Evolutionary conservation across 2,888 invertebrate genomes (phyloP), one percentile per base, ranked within the genome.

Genomic region (Volucella inflata): DNA sequence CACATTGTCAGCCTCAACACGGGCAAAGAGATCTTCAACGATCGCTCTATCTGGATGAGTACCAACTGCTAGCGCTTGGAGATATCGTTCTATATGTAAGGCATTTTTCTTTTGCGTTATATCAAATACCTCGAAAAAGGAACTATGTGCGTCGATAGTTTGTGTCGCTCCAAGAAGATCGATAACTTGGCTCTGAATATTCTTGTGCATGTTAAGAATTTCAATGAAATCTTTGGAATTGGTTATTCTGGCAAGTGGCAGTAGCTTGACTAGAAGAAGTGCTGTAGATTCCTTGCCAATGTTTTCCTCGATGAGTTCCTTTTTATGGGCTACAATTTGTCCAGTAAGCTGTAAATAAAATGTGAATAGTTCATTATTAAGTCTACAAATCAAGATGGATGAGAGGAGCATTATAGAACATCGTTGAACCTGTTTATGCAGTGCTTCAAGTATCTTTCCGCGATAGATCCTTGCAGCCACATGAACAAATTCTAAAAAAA

Each of bases 151-250:
- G 2, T 94, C 93, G 3, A 92, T 89, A 0, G 96, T 96, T 89
- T 96, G 96, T 0, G 95, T 93, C 0, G 95, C 95, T 0, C 95
- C 96, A 38, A 95, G 91, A 2, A 96, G 91, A 90, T 97, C 96
- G 64, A 95, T 93, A 8, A 97, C 89, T 90, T 96, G 95, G 8
- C 92, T 84, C 93, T 94, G 89, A 8, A 93, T 78, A 0, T 89
- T 75, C 30, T 89, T 48, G 8, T 82, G 70, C 14, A 75, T 57
- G 38, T 89, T 87, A 2, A 92, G 84, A 95, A 92, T 46, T 93
- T 92, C 89, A 93, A 94, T 9, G 91, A 91, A 87, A 48, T 95
- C 95, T 6, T 94, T 93, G 59, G 93, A 92, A 2, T 93, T 93
- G 0, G 95, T 92, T 38, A 93, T 92, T 88, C 95, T 93, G 3